These are phyloP conservation scores for Hemibagrus guttatus DNA, from an alignment of 2,797 vertebrate species.

Conservation along the genomic window DNA sequence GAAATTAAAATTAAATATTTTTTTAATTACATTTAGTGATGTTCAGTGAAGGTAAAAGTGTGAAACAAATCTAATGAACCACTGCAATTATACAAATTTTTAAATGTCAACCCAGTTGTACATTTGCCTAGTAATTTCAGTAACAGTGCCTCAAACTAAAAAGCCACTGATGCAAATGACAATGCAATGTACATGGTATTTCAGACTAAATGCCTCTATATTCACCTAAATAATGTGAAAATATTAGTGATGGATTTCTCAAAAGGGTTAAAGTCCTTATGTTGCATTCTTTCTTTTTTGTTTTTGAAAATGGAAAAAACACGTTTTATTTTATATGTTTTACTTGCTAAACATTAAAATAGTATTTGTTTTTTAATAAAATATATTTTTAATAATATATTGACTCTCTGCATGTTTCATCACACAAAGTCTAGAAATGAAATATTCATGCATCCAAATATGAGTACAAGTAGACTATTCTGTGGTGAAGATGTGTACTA, in stretches of 20 bases:
- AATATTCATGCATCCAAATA: constrained; percentile 5
- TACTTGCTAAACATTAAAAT: neutral
- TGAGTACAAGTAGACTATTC: neutral
- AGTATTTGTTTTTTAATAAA: neutral
- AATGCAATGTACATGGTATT: neutral
- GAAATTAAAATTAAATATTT: neutral
- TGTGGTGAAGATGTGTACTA: neutral
- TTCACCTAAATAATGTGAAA: neutral
- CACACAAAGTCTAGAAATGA: neutral
- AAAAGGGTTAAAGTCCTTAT: neutral
- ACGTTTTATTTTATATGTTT: neutral
- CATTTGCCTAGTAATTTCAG: neutral
- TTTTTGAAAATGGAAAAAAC: neutral
- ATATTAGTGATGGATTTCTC: neutral
- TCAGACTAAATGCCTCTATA: neutral
- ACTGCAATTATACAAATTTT: constrained; percentile 8
- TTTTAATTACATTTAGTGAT: neutral
- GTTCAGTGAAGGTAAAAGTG: neutral
- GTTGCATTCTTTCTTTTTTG: neutral
- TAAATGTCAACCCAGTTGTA: constrained; percentile 19
- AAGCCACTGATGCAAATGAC: neutral
- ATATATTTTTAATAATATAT: neutral
- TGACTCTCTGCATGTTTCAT: neutral
- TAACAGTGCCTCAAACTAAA: constrained; percentile 5
- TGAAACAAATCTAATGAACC: neutral